A percentile compares a stretch with the other conserved stretches of the same genome.
Evolutionary conservation across 2,797 vertebrate species (phyloP).

Genomic region (Acanthurus tractus): DNA sequence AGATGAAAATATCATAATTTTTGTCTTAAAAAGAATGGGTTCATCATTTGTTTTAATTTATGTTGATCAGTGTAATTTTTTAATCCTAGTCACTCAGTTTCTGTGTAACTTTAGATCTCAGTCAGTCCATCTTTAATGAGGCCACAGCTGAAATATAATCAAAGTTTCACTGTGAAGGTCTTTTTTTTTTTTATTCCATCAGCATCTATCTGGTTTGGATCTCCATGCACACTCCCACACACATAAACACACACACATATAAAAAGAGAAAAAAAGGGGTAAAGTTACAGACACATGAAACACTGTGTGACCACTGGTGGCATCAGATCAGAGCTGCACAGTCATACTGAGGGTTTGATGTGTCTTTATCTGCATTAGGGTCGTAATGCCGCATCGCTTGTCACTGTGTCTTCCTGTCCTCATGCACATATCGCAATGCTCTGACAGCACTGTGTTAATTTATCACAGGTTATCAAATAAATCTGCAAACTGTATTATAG

Average conservation of each 20-base stretch:
- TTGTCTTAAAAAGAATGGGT: background rate
- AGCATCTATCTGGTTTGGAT: conserved; percentile 4
- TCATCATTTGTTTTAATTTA: background rate
- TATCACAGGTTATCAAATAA: background rate
- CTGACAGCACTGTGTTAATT: conserved; percentile 7
- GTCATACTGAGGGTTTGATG: conserved; percentile 40
- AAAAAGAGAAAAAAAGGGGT: background rate
- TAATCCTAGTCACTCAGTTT: background rate
- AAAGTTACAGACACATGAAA: no score
- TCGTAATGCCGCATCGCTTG: conserved; percentile 13
- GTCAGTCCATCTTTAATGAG: conserved; percentile 56
- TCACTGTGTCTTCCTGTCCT: conserved; percentile 2
- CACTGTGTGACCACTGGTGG: conserved; percentile 23
- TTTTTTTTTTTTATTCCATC: conserved; percentile 19
- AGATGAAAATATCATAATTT: background rate
- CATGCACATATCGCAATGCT: background rate
- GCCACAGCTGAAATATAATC: conserved; percentile 12
- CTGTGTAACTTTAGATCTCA: conserved; percentile 42
- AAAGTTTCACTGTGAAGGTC: conserved; percentile 22
- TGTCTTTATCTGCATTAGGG: conserved; percentile 24
- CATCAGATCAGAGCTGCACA: conserved; percentile 45
- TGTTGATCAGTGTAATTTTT: background rate
- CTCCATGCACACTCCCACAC: background rate
- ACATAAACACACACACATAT: background rate
- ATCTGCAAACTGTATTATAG: conserved; percentile 2